Evolutionary conservation across 2,888 invertebrate genomes (phyloP).

Genomic region (Trichacis sp.): DNA sequence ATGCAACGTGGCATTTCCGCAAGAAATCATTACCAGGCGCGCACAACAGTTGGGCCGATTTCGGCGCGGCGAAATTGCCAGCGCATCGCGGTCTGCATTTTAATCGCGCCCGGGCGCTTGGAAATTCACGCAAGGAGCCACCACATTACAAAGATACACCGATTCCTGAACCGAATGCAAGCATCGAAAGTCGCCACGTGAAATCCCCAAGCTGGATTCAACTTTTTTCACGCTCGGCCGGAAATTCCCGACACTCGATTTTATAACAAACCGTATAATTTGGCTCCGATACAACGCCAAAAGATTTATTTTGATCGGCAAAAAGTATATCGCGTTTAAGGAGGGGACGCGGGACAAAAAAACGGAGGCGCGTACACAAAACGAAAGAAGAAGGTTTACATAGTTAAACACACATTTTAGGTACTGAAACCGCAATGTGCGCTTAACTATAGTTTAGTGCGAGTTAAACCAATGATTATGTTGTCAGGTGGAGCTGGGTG

Average conservation of each 20-base stretch:
- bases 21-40: conserved; percentile 55
- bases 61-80: conserved; percentile 51
- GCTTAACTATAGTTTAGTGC: conserved; percentile 66
- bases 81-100: conserved; percentile 49
- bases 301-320: conserved; percentile 4
- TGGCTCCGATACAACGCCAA: not conserved
- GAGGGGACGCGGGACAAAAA: not conserved
- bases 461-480: conserved; percentile 68
- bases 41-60: conserved; percentile 37
- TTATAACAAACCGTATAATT: not conserved
- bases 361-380: conserved; percentile 24
- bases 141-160: conserved; percentile 23
- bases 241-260: not conserved
- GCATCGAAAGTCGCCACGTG: not conserved
- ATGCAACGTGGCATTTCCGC: conserved; percentile 58
- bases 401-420: conserved; percentile 65
- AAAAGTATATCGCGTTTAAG: not conserved
- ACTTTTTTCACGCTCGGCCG: not conserved
- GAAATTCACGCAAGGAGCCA: conserved; percentile 37
- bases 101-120: conserved; percentile 41
- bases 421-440: conserved; percentile 61
- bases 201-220: not conserved
- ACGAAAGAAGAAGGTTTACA: conserved; percentile 24
- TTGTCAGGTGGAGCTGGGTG: conserved; percentile 65
- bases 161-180: not conserved